phyloP scores from a whole-genome alignment of 2,797 vertebrate genomes.

The Sandelia bainsii region DNA sequence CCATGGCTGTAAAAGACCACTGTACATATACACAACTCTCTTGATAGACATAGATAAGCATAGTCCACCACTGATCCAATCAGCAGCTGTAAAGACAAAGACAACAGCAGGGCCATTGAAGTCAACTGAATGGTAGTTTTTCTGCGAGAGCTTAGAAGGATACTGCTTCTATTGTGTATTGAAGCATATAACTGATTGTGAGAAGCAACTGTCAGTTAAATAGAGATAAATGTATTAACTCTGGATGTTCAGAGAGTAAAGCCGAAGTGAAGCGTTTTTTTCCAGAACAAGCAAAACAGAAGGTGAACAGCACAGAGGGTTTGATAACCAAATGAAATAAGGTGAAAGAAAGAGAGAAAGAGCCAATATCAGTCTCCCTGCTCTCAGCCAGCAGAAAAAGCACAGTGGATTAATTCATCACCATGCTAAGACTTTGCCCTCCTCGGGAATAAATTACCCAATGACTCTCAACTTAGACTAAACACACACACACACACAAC shows the following conservation, averaged over 20 bases:
- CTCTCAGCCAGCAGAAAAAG: constrained; percentile 70
- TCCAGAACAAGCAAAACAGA: constrained; percentile 1
- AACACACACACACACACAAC: constrained; percentile 66
- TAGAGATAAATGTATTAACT: constrained; percentile 6
- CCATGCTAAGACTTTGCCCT: constrained; percentile 77
- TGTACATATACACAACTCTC: constrained; percentile 61
- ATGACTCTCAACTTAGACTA: constrained; percentile 77
- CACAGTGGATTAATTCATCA: constrained; percentile 86
- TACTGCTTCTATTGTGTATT: constrained; percentile 38
- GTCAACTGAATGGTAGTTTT: constrained; percentile 28
- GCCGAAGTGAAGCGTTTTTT: constrained; percentile 14
- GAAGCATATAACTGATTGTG: constrained; percentile 17
- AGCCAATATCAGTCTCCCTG: constrained; percentile 67
- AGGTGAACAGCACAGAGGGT: neutral
- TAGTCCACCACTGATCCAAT: constrained; percentile 61
- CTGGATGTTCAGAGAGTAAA: neutral
- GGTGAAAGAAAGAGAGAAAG: constrained; percentile 33
- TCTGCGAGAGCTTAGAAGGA: constrained; percentile 33
- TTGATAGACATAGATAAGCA: constrained; percentile 64
- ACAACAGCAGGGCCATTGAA: constrained; percentile 55
- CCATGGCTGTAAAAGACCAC: constrained; percentile 63
- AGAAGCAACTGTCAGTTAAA: constrained; percentile 11
- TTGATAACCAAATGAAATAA: constrained; percentile 48
- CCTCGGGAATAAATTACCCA: constrained; percentile 84
- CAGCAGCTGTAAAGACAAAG: constrained; percentile 70